These are phyloP conservation scores for Saturnia japonica DNA, from an alignment of 2,888 invertebrate species.

Conservation along the genomic window DNA sequence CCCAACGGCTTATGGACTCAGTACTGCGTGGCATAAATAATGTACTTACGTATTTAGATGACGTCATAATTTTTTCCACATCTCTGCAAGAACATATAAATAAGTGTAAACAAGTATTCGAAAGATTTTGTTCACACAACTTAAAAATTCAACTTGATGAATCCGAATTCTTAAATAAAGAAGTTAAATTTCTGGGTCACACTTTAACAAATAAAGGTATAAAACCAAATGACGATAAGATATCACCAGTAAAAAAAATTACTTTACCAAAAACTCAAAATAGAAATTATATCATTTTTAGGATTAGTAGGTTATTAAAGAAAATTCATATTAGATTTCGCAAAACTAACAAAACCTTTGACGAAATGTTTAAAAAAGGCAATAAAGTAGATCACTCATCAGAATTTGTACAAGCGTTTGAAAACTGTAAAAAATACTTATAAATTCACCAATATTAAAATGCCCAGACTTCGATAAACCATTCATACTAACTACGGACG, in stretches of 20 bases:
- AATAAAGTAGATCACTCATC: conserved; percentile 21
- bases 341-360: conserved; percentile 35
- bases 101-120: conserved; percentile 7
- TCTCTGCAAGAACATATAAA: too few species aligned
- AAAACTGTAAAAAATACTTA: conserved; percentile 42
- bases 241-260: conserved; percentile 17
- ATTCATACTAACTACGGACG: conserved; percentile 30
- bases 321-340: conserved; percentile 30
- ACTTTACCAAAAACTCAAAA: conserved; percentile 21
- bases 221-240: conserved; percentile 21
- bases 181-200: conserved; percentile 21
- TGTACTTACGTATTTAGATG: conserved; percentile 22
- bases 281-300: conserved; percentile 17
- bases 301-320: conserved; percentile 18
- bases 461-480: conserved; percentile 44
- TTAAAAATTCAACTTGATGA: conserved; percentile 21
- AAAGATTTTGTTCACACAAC: conserved; percentile 15
- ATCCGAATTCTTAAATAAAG: conserved; percentile 18
- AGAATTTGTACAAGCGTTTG: conserved; percentile 33
- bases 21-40: conserved; percentile 40
- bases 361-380: conserved; percentile 36
- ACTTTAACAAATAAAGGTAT: conserved; percentile 20
- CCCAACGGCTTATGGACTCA: conserved; percentile 37
- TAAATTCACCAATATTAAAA: conserved; percentile 35
- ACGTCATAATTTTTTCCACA: conserved; percentile 18